phyloP scores from a whole-genome alignment of 2,888 invertebrate genomes.

The Zygaena filipendulae region DNA sequence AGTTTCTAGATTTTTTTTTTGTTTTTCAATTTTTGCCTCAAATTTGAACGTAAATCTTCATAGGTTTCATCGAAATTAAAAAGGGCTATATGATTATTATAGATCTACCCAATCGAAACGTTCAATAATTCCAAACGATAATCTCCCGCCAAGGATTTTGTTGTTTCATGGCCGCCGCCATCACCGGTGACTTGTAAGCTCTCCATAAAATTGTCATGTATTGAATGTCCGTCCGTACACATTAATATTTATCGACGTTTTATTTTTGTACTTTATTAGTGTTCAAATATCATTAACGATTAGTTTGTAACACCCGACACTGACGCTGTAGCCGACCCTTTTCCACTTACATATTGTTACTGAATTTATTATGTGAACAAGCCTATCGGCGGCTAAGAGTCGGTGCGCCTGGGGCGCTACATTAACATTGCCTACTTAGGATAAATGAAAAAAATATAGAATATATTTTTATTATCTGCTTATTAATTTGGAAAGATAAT shows the following conservation, averaged over 20 bases:
- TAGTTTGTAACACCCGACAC: slow-evolving; percentile 42
- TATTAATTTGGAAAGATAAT: no score
- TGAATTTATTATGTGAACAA: slow-evolving; percentile 38
- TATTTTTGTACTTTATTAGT: slow-evolving; percentile 56
- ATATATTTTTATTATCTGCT: no score
- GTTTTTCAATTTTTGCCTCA: no score
- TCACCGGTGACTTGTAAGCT: no score
- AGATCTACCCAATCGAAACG: no score
- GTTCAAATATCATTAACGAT: slow-evolving; percentile 60
- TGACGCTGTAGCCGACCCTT: slow-evolving; percentile 24
- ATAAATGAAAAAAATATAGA: neutral
- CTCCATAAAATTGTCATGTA: slow-evolving; percentile 24
- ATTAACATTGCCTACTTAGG: neutral
- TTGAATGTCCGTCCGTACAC: slow-evolving; percentile 45
- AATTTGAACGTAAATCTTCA: no score
- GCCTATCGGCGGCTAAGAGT: slow-evolving; percentile 22
- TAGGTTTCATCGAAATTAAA: no score
- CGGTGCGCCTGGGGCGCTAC: slow-evolving; percentile 33
- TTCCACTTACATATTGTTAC: slow-evolving; percentile 30
- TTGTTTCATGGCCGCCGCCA: slow-evolving; percentile 13
- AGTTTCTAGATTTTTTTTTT: no score
- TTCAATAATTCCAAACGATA: no score
- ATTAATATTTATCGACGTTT: slow-evolving; percentile 59
- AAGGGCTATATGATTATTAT: no score
- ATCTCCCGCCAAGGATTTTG: no score